Evolutionary conservation across 2,888 invertebrate species (phyloP).

Genomic region (Drosophila greeni): DNA sequence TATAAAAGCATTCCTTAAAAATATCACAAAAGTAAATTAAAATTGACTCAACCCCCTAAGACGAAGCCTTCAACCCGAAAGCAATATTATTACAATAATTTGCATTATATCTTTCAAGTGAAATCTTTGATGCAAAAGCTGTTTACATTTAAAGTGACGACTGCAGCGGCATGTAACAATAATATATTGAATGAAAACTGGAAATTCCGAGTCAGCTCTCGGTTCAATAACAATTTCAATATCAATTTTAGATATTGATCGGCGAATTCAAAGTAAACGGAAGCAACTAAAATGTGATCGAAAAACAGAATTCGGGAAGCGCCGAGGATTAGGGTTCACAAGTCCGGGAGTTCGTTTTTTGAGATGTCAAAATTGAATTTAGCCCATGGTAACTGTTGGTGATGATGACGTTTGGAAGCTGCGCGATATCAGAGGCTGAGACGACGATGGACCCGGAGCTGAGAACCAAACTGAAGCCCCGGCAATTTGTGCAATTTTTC

Average conservation of each 20-base stretch:
- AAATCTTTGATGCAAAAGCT: background rate
- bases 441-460: constrained; percentile 34
- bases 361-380: background rate
- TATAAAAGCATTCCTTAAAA: too few relatives aligned
- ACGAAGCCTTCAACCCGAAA: background rate
- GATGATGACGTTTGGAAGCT: constrained; percentile 38
- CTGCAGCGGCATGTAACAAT: constrained; percentile 4
- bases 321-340: constrained; percentile 2
- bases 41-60: background rate
- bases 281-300: constrained; percentile 17
- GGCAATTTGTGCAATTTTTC: constrained; percentile 71
- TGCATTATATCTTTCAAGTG: background rate
- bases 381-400: constrained; percentile 37
- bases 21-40: background rate
- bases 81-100: constrained; percentile 1
- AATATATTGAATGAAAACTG: constrained; percentile 15
- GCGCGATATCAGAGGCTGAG: constrained; percentile 40
- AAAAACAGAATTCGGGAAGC: constrained; percentile 9
- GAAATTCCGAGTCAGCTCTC: background rate
- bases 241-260: constrained; percentile 14
- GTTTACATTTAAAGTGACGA: constrained; percentile 3
- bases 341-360: background rate
- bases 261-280: constrained; percentile 28
- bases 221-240: constrained; percentile 13
- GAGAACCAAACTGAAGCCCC: constrained; percentile 61